A percentile compares a stretch with the other conserved stretches of the same genome.
phyloP scores from a whole-genome alignment of 2,888 invertebrate species.

The Isoperla grammatica region DNA sequence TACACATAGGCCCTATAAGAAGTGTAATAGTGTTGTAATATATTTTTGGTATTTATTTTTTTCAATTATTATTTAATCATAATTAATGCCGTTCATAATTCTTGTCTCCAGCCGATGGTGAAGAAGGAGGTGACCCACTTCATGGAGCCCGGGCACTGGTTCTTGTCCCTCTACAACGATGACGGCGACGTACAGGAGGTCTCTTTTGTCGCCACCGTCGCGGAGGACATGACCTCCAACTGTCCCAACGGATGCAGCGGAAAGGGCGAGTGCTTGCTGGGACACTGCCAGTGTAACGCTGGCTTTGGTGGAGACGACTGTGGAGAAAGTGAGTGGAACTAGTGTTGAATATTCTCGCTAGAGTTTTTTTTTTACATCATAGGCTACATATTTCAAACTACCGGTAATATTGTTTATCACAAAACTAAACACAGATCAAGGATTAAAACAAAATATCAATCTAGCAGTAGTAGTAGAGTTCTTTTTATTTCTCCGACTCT shows the following conservation, averaged over 20 bases:
- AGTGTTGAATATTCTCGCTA: too few species aligned
- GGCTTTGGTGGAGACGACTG: conserved; percentile 97
- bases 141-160: conserved; percentile 96
- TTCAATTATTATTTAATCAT: too few species aligned
- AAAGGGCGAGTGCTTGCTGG: conserved; percentile 92
- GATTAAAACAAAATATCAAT: too few species aligned
- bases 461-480: too few species aligned
- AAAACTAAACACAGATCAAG: neutral
- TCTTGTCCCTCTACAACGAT: conserved; percentile 92
- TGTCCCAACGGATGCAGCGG: conserved; percentile 96
- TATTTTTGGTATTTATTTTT: too few species aligned
- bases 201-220: conserved; percentile 74
- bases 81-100: too few species aligned
- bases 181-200: conserved; percentile 86
- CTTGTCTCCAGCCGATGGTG: conserved; percentile 81
- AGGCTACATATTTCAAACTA: neutral
- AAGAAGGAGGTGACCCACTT: conserved; percentile 91
- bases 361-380: too few species aligned
- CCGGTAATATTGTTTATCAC: neutral
- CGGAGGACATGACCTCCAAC: conserved; percentile 89
- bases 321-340: conserved; percentile 78
- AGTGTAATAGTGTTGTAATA: too few species aligned
- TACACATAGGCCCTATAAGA: too few species aligned
- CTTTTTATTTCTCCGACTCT: neutral
- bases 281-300: conserved; percentile 93